phyloP scores from a whole-genome alignment of 2,797 vertebrate genomes.

The Oreortyx pictus region DNA sequence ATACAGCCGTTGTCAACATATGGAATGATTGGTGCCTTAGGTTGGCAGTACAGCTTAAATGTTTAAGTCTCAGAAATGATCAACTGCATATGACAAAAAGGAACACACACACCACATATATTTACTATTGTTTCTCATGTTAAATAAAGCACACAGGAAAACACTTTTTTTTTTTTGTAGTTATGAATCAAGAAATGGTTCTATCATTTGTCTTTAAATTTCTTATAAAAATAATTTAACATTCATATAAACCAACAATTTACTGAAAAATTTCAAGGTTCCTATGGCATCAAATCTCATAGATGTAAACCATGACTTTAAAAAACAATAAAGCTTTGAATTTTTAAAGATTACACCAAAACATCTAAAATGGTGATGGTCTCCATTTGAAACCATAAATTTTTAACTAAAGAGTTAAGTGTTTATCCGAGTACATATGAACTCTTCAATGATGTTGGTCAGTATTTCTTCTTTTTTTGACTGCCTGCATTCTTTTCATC shows the following conservation, averaged over 20 bases:
- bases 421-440: background rate
- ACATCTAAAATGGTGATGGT: background rate
- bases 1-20: background rate
- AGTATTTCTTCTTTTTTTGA: background rate
- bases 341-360: background rate
- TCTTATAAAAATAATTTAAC: background rate
- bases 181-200: background rate
- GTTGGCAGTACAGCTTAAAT: background rate
- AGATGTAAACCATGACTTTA: background rate
- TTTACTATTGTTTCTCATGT: background rate
- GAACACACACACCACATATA: background rate
- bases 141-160: background rate
- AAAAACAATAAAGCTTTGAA: background rate
- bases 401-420: background rate
- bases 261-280: background rate
- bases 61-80: background rate
- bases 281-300: background rate
- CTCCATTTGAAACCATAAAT: background rate
- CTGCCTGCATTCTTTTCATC: background rate
- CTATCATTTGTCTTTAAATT: background rate
- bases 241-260: background rate
- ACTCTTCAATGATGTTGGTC: background rate
- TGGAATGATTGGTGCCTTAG: background rate
- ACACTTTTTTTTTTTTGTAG: background rate
- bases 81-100: background rate